These are phyloP conservation scores for Anorthoa munda DNA, from an alignment of 2,888 invertebrate genomes.

Conservation along the genomic window DNA sequence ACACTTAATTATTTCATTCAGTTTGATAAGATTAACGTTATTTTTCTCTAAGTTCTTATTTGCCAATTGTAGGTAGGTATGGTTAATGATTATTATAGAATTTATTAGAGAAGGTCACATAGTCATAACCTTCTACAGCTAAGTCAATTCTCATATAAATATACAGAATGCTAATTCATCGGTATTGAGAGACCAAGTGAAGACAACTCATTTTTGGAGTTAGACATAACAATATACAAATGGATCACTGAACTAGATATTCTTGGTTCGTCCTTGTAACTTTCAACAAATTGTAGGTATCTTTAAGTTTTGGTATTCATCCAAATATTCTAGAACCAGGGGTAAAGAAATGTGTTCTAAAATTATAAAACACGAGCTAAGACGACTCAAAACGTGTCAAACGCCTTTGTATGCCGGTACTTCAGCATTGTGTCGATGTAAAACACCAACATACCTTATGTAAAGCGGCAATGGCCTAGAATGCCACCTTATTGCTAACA, in stretches of 20 bases:
- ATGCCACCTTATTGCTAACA: background rate
- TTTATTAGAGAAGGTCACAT: background rate
- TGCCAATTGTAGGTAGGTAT: background rate
- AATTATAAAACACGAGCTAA: background rate
- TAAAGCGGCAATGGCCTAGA: background rate
- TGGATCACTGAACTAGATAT: conserved; percentile 14
- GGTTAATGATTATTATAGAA: background rate
- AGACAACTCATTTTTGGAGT: background rate
- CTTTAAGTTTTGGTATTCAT: background rate
- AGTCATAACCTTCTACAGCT: background rate
- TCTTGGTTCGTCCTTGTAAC: conserved; percentile 2
- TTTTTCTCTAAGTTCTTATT: conserved; percentile 11
- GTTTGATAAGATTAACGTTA: conserved; percentile 40
- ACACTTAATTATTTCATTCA: conserved; percentile 31
- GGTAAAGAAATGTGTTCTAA: background rate
- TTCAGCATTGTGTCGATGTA: conserved; percentile 7
- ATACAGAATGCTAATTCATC: background rate
- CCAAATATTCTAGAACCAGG: background rate
- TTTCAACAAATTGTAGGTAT: conserved; percentile 1
- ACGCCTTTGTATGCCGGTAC: background rate
- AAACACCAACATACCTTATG: conserved; percentile 9
- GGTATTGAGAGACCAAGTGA: background rate
- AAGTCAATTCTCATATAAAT: background rate
- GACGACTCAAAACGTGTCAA: background rate
- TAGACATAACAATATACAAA: background rate